Evolutionary conservation across 2,888 invertebrate genomes (phyloP).

Genomic region (Physocephala rufipes): DNA sequence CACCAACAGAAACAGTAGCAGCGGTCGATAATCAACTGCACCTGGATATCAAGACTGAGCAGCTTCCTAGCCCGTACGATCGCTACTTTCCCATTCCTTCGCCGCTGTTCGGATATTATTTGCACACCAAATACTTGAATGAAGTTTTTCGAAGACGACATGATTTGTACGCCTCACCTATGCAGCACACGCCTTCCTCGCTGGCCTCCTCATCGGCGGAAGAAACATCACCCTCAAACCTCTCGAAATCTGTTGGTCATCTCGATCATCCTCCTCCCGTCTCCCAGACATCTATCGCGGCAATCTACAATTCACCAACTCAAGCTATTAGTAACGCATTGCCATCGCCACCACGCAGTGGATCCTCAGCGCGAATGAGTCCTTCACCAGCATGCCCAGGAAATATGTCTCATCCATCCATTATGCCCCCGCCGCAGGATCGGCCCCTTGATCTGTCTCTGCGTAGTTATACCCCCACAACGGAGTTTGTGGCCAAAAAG

Average conservation of each 20-base stretch:
- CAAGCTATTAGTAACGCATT: slow-evolving; percentile 51
- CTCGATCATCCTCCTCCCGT: slow-evolving; percentile 47
- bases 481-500: slow-evolving; percentile 50
- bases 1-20: slow-evolving; percentile 37
- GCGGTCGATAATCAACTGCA: slow-evolving; percentile 60
- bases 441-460: slow-evolving; percentile 86
- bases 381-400: slow-evolving; percentile 48
- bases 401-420: slow-evolving; percentile 48
- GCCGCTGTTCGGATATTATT: slow-evolving; percentile 70
- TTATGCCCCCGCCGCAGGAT: slow-evolving; percentile 75
- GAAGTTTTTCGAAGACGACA: slow-evolving; percentile 71
- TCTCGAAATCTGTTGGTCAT: slow-evolving; percentile 34
- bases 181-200: slow-evolving; percentile 63
- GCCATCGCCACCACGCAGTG: slow-evolving; percentile 61
- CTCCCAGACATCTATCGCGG: slow-evolving; percentile 44
- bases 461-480: slow-evolving; percentile 60
- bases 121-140: slow-evolving; percentile 72
- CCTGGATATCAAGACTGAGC: slow-evolving; percentile 65
- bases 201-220: slow-evolving; percentile 58
- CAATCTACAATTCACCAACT: slow-evolving; percentile 37
- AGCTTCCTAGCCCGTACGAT: slow-evolving; percentile 63
- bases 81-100: slow-evolving; percentile 65
- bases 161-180: slow-evolving; percentile 68
- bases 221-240: slow-evolving; percentile 53
- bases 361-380: slow-evolving; percentile 53